Conservation (phyloP, 1,140 invertebrate species). For the Saccostrea cuccullata region DNA sequence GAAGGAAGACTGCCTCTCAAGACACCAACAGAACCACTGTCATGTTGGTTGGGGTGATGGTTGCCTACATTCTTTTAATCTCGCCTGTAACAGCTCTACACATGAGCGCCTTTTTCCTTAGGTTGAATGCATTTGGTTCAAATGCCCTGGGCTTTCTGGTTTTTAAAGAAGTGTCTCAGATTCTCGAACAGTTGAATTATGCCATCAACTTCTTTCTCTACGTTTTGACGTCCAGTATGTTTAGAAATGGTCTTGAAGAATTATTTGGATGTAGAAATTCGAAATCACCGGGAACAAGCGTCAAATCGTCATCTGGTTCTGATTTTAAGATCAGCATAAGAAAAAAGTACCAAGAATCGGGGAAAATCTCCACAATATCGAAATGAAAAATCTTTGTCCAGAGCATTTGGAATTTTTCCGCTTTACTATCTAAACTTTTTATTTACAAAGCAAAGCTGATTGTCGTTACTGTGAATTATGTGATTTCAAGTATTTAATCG, state of each 20-base stretch:
- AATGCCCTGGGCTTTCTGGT: conserved; percentile 38
- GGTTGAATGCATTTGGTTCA: conserved; percentile 48
- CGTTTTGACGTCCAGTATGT: conserved; percentile 42
- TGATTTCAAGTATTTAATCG: too few species aligned
- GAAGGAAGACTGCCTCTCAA: background rate
- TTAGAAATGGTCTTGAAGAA: conserved; percentile 41
- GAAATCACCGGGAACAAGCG: background rate
- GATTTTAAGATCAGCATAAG: background rate
- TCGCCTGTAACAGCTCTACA: conserved; percentile 53
- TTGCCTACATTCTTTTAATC: conserved; percentile 55
- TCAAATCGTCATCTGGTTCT: background rate
- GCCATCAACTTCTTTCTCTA: conserved; percentile 55
- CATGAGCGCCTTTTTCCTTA: conserved; percentile 39
- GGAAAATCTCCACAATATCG: background rate
- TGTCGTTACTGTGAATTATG: too few species aligned
- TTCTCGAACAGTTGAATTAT: conserved; percentile 54
- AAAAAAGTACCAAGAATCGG: conserved; percentile 4
- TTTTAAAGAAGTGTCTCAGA: conserved; percentile 43
- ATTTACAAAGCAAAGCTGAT: too few species aligned
- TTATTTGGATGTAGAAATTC: background rate
- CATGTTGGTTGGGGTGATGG: conserved; percentile 57
- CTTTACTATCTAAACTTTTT: too few species aligned
- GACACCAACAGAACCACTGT: conserved; percentile 41
- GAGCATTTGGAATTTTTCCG: too few species aligned
- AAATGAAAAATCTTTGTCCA: background rate